Evolutionary conservation across 2,888 invertebrate genomes (phyloP), one percentile per base, ranked within the genome.

Genomic region (Shargacucullia verbasci): DNA sequence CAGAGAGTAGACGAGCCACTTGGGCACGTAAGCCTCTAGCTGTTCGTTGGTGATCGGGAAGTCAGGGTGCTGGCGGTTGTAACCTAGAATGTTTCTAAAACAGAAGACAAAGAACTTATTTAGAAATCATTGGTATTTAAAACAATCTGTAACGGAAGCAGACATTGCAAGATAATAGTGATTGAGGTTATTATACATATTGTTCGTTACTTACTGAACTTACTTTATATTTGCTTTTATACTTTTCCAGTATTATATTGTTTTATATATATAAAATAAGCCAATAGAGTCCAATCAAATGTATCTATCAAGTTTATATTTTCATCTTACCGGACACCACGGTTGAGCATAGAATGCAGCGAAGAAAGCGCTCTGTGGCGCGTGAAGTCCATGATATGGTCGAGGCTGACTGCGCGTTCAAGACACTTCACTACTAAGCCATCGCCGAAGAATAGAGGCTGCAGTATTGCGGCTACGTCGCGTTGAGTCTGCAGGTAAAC

Each of bases 331-430:
- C 98, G 95, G 31, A 97, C 98, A 15, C 98, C 96, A 85, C 99
- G 98, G 90, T 99, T 99, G 39, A 99, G 92, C 99, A 99, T 99
- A 4, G 99, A 99, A 91, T 99, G 99, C 54, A 99, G 94, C 0
- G 99, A 99, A 52, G 98, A 98, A 1, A 99, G 95, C 1, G 99
- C 99, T 54, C 99, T 95, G 69, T 99, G 95, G n/a, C 99, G 95
- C 0, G 99, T 99, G 87, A 99, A 99, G 94, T 99, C 99, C 99
- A 99, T 99, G 45, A 99, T 98, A 84, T 99, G 99, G 83, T 99
- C 99, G 81, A 98, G 97, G 27, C 96, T 96, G 86, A 96, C 96
- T 0, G 99, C 98, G 83, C 97, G 98, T 83, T 99, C 99, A 66
- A 99, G 91, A 80, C 98, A 98, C 74, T 97, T 96, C 37, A 98